Evolutionary conservation across 2,888 invertebrate genomes (phyloP).

Genomic region (Hoplodrina ambigua): DNA sequence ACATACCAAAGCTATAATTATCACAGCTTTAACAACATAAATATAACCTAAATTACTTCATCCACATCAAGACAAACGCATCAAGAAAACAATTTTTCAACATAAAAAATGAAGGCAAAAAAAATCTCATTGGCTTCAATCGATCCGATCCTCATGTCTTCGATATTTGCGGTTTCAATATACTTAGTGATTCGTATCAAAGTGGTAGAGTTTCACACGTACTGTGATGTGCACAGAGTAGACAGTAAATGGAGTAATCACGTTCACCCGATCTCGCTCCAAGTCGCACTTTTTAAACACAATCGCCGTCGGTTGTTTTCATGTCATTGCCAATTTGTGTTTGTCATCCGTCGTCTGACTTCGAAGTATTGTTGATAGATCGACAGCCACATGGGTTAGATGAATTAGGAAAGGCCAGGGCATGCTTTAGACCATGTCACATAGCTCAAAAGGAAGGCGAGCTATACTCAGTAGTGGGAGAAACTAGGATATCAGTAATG

Average conservation of each 20-base stretch:
- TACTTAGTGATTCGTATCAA: constrained; percentile 66
- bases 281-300: too few species aligned
- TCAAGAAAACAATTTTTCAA: constrained; percentile 41
- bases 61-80: constrained; percentile 19
- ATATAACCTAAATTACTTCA: constrained; percentile 8
- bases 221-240: constrained; percentile 33
- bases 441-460: background rate
- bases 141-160: constrained; percentile 63
- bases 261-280: background rate
- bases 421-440: too few species aligned
- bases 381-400: background rate
- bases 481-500: too few species aligned
- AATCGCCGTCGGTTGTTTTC: background rate
- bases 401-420: background rate
- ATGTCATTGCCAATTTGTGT: background rate
- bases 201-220: constrained; percentile 67
- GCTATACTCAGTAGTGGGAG: too few species aligned
- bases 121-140: constrained; percentile 47
- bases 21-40: background rate
- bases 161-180: constrained; percentile 67
- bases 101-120: constrained; percentile 44
- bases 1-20: background rate
- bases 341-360: background rate
- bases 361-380: background rate
- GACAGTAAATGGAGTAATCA: constrained; percentile 10